Conservation (phyloP, 2,888 invertebrate genomes). For the Mongoloraphidia duomilia region DNA sequence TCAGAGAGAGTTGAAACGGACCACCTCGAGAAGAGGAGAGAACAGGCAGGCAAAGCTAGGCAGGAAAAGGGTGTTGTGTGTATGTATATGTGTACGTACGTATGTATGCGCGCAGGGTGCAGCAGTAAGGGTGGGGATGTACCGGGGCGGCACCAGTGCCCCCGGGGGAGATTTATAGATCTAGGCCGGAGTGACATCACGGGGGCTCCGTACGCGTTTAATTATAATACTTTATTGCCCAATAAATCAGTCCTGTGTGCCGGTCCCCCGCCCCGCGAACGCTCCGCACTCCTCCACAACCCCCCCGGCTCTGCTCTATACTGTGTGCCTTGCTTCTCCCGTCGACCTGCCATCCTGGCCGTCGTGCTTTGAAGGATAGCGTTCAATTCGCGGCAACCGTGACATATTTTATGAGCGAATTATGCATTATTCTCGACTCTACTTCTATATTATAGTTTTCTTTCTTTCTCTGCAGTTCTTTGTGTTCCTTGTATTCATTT, state of each 20-base stretch:
- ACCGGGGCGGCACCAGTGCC: slow-evolving; percentile 31
- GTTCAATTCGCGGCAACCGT: slow-evolving; percentile 50
- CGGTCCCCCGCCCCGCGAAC: slow-evolving; percentile 31
- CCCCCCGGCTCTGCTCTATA: slow-evolving; percentile 13
- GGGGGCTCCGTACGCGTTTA: slow-evolving; percentile 44
- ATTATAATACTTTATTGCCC: slow-evolving; percentile 69
- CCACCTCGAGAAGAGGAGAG: no score
- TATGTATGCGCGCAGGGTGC: background rate
- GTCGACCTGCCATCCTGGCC: no score
- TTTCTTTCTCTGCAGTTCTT: slow-evolving; percentile 11
- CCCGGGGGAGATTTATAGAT: slow-evolving; percentile 32
- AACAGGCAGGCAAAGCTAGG: no score
- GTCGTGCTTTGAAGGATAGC: slow-evolving; percentile 40
- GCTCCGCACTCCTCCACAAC: slow-evolving; percentile 22
- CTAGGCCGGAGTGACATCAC: slow-evolving; percentile 35
- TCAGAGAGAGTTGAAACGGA: no score
- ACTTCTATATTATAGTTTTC: slow-evolving; percentile 10
- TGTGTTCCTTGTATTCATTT: no score
- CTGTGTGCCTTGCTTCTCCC: slow-evolving; percentile 2
- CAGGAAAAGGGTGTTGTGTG: background rate
- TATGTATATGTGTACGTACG: background rate
- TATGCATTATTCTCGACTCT: slow-evolving; percentile 33
- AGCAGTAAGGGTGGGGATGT: background rate
- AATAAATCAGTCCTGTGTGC: slow-evolving; percentile 48
- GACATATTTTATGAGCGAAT: slow-evolving; percentile 56